phyloP scores from a whole-genome alignment of 2,888 invertebrate genomes.

The Lasioglossum leucozonium region DNA sequence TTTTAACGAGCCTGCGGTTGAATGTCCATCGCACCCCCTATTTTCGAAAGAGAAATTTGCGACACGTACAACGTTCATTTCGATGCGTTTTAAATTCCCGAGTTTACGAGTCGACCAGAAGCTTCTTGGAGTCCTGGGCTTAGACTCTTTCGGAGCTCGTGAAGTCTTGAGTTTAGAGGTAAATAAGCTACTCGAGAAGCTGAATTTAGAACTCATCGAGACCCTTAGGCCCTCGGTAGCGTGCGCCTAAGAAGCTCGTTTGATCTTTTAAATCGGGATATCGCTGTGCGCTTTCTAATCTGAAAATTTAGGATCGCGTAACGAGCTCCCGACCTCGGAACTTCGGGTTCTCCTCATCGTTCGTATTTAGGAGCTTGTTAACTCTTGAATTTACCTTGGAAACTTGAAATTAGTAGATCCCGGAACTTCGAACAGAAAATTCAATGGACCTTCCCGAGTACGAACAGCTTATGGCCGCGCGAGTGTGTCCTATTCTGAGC shows the following conservation, averaged over 20 bases:
- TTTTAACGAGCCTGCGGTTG: background rate
- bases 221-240: background rate
- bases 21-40: background rate
- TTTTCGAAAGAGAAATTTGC: background rate
- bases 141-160: background rate
- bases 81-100: background rate
- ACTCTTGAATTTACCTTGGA: background rate
- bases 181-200: constrained; percentile 1
- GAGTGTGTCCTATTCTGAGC: no score
- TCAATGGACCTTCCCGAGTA: background rate
- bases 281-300: background rate
- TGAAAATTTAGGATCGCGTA: background rate
- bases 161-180: background rate
- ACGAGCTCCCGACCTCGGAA: background rate
- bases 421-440: background rate
- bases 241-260: background rate
- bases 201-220: constrained; percentile 5
- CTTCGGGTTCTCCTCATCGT: background rate
- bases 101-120: background rate
- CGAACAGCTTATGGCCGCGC: no score
- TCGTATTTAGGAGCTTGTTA: background rate
- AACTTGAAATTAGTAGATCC: background rate
- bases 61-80: background rate
- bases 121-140: background rate
- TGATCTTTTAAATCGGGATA: constrained; percentile 9